These are phyloP conservation scores for Eufriesea mexicana DNA, from an alignment of 1,140 invertebrate genomes.

Conservation along the genomic window DNA sequence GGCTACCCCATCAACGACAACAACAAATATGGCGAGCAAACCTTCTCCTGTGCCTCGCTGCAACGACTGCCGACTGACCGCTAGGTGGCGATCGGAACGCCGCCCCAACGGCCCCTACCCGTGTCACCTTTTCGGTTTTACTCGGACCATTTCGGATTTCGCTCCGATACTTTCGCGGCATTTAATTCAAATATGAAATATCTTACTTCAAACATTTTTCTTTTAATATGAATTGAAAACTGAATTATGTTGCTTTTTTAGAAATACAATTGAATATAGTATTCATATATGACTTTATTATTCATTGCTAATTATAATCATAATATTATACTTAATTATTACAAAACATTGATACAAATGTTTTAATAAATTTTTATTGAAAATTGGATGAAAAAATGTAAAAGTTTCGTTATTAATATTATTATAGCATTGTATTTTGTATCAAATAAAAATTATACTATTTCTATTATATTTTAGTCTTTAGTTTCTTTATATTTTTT, in stretches of 20 bases:
- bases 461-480: neutral
- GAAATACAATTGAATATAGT: neutral
- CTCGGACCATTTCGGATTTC: conserved; percentile 19
- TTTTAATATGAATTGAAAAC: neutral
- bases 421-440: neutral
- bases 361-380: no score
- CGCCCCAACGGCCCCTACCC: conserved; percentile 10
- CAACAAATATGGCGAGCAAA: conserved; percentile 85
- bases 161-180: neutral
- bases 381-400: neutral
- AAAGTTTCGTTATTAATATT: neutral
- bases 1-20: conserved; percentile 84
- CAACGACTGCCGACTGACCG: conserved; percentile 47
- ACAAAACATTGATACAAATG: no score
- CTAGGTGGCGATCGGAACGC: conserved; percentile 53
- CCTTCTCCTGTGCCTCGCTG: conserved; percentile 56
- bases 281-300: no score
- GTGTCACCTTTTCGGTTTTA: neutral
- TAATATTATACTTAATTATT: no score
- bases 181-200: neutral
- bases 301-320: no score
- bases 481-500: neutral
- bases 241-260: no score
- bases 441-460: neutral
- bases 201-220: neutral